Evolutionary conservation across 2,888 invertebrate species (phyloP).

Genomic region (Morpho achilles): DNA sequence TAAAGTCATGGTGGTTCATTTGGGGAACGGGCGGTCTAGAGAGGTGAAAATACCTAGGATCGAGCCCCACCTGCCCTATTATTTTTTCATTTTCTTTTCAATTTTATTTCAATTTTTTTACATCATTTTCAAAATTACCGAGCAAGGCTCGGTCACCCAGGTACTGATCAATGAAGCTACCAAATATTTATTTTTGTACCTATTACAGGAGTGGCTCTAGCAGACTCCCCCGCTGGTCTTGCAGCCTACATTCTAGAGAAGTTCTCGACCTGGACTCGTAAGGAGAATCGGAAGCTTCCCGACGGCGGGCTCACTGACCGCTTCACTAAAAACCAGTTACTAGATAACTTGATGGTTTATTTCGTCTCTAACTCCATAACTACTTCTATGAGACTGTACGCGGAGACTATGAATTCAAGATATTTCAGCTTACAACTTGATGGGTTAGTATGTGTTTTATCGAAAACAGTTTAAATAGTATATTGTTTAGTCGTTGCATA

Average conservation of each 20-base stretch:
- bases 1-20: no score
- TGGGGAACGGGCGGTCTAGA: no score
- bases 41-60: no score
- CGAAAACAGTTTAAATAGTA: no score
- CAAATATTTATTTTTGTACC: background rate
- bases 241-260: constrained; percentile 92
- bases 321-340: constrained; percentile 83
- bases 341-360: constrained; percentile 75
- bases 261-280: constrained; percentile 86
- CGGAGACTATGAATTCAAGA: constrained; percentile 76
- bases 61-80: no score
- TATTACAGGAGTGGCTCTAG: constrained; percentile 29
- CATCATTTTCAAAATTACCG: no score
- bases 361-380: constrained; percentile 87
- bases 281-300: constrained; percentile 46
- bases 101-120: no score
- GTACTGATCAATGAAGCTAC: no score
- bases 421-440: constrained; percentile 47
- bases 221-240: constrained; percentile 87
- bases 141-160: no score
- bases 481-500: no score
- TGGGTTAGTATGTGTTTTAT: constrained; percentile 50
- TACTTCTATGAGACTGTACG: constrained; percentile 86
- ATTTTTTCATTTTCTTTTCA: no score
- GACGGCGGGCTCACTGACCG: constrained; percentile 84